These are phyloP conservation scores for Timema podura DNA, from an alignment of 2,888 invertebrate genomes.

Conservation along the genomic window DNA sequence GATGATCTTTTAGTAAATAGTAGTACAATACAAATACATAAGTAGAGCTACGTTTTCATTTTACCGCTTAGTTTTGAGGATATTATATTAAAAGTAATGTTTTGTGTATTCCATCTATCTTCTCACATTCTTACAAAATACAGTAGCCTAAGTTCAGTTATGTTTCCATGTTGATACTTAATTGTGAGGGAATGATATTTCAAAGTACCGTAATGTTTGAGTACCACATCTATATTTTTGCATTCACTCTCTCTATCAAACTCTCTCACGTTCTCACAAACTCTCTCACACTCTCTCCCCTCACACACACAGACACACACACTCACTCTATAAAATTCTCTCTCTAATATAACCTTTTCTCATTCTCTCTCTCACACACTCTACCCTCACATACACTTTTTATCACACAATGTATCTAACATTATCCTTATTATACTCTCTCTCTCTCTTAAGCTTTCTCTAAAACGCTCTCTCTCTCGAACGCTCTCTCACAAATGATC, in stretches of 20 bases:
- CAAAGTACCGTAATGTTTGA: too few relatives aligned
- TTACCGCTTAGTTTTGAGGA: too few relatives aligned
- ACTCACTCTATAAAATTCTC: not conserved
- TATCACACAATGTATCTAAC: not conserved
- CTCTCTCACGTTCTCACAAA: not conserved
- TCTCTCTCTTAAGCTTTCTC: not conserved
- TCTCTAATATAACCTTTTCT: not conserved
- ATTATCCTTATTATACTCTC: not conserved
- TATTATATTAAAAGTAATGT: too few relatives aligned
- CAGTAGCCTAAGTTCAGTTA: too few relatives aligned
- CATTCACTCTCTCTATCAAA: not conserved
- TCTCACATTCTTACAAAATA: too few relatives aligned
- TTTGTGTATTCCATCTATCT: too few relatives aligned
- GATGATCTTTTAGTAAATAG: too few relatives aligned
- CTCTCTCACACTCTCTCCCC: not conserved
- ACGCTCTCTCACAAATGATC: not conserved
- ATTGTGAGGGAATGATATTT: too few relatives aligned
- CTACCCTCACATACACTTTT: not conserved
- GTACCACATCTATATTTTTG: not conserved
- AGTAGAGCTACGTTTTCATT: too few relatives aligned
- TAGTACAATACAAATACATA: too few relatives aligned
- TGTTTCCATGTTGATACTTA: too few relatives aligned
- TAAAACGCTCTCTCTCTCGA: not conserved
- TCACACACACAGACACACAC: not conserved
- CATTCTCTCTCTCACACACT: not conserved